Base-by-base conservation (phyloP, 2,888 invertebrate genomes). In the Flexamia atlantica region DNA sequence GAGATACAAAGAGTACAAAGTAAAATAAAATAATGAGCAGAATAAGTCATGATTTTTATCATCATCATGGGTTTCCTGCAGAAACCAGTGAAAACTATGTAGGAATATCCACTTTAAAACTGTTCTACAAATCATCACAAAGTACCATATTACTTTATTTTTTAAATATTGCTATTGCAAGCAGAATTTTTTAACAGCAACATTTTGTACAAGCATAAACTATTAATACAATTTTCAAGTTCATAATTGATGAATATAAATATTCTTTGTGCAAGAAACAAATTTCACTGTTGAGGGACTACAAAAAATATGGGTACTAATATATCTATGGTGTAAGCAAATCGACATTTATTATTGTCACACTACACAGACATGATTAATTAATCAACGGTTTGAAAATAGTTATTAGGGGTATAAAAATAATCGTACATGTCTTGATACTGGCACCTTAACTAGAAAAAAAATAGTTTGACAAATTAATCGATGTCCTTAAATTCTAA, bases 61-160 rank as follows among this genome's bases (percentile, higher is more conserved):
- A 36, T 7, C 5, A 36, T 4, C 4, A 36, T 36, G 36, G 36
- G 36, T 7, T 36, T 36, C 9, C 9, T 7, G 9, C 36, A 20
- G 17, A 20, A 12, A 3, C 20, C 20, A 20, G 57, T 57, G 57
- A 23, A 57, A 64, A 64, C 64, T 3, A 28, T 30, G 64, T 2
- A 64, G 7, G 64, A 30, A 9, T 64, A 64, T 28, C 23, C 10
- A 23, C 14, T 64, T 28, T 64, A 28, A 64, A 64, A 64, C 20
- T 64, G 30, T 64, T 28, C 14, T 30, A 64, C 3, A 64, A 23
- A 64, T 64, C 10, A 64, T 64, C 64, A 64, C 28, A 64, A 64
- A 64, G 1, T 28, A 30, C 14, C 12, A 57, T 12, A 5, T 4
- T 23, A 57, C 2, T 9, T 9, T 4, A 36, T 4, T 5, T 28